These are phyloP conservation scores for Centrocercus urophasianus DNA, from an alignment of 2,113 vertebrate genomes.

Conservation along the genomic window DNA sequence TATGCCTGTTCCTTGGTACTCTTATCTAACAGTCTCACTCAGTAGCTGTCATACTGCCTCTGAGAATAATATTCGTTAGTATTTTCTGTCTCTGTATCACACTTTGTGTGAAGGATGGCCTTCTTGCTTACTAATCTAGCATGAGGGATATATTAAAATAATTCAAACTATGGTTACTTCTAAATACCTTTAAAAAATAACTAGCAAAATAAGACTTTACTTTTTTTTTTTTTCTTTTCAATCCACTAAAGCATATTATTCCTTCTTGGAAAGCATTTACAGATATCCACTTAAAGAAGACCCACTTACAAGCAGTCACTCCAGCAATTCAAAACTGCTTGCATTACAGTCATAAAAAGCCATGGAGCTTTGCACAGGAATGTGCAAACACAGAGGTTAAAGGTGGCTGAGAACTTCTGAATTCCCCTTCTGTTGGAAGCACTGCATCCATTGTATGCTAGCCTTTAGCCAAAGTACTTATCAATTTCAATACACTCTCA, in stretches of 20 bases:
- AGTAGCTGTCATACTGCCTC: too few relatives aligned
- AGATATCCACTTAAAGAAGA: neutral
- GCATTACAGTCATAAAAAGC: neutral
- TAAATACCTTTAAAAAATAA: too few relatives aligned
- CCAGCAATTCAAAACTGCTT: neutral
- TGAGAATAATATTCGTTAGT: too few relatives aligned
- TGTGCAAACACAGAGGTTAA: rapidly evolving
- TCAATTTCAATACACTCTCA: neutral
- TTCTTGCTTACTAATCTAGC: too few relatives aligned
- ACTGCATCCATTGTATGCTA: neutral
- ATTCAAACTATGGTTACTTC: too few relatives aligned
- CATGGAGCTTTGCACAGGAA: neutral
- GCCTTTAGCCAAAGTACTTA: neutral
- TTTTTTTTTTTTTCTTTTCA: neutral
- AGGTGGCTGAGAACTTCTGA: neutral
- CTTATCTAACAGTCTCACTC: too few relatives aligned
- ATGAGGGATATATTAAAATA: too few relatives aligned
- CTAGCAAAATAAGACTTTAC: too few relatives aligned
- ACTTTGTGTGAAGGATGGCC: too few relatives aligned
- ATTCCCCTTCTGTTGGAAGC: neutral
- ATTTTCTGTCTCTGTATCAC: too few relatives aligned
- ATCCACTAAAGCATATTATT: neutral
- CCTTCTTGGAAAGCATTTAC: neutral
- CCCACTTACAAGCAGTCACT: neutral
- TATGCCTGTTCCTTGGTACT: too few relatives aligned